Evolutionary conservation across 2,888 invertebrate species (phyloP).

Genomic region (Diarsia rubi): DNA sequence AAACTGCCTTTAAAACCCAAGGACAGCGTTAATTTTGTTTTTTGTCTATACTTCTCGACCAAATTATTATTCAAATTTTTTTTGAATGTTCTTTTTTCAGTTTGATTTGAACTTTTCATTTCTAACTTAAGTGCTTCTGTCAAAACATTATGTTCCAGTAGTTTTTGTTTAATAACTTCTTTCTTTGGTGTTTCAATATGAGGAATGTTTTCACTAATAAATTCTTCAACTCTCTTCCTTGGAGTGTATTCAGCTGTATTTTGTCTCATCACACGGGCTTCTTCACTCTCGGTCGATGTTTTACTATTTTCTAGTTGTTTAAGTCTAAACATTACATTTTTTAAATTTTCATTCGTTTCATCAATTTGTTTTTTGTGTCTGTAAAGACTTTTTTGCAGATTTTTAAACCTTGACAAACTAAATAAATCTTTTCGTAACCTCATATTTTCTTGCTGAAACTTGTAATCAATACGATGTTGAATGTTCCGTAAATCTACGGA

Average conservation of each 20-base stretch:
- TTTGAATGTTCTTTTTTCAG: constrained; percentile 20
- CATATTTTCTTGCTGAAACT: constrained; percentile 34
- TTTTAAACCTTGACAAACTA: constrained; percentile 11
- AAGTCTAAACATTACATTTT: constrained; percentile 23
- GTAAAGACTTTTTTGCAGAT: constrained; percentile 11
- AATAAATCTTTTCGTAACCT: constrained; percentile 22
- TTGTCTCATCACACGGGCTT: constrained; percentile 25
- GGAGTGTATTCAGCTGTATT: constrained; percentile 39
- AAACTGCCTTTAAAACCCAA: constrained; percentile 27
- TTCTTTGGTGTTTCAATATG: constrained; percentile 34
- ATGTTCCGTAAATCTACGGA: background rate
- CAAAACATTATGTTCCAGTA: constrained; percentile 28
- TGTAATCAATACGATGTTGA: constrained; percentile 34
- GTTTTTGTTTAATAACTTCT: constrained; percentile 28
- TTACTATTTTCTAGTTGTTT: constrained; percentile 35
- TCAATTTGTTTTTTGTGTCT: constrained; percentile 14
- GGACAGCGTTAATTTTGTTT: constrained; percentile 20
- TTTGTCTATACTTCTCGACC: constrained; percentile 30
- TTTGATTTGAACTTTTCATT: constrained; percentile 14
- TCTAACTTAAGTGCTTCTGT: constrained; percentile 26
- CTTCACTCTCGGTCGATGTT: constrained; percentile 24
- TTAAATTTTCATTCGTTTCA: constrained; percentile 8
- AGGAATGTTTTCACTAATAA: constrained; percentile 36
- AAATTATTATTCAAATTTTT: constrained; percentile 31
- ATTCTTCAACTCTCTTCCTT: constrained; percentile 39